Conservation (phyloP, 2,797 vertebrate species). For the Varecia variegata region DNA sequence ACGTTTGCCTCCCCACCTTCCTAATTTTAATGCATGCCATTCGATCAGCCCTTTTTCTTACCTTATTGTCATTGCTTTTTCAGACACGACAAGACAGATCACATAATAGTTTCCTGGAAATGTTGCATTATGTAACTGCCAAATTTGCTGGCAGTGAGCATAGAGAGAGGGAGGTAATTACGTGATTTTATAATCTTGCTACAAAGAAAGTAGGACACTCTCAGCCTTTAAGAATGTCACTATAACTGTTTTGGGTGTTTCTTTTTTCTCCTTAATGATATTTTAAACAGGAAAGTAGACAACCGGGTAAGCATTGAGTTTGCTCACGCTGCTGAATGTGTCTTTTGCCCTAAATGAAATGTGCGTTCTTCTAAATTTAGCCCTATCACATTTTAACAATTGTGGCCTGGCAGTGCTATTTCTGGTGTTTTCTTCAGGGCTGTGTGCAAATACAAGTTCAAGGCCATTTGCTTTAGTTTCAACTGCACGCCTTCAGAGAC, state of each 20-base stretch:
- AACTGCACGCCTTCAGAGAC: conserved; percentile 80
- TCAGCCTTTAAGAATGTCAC: conserved; percentile 64
- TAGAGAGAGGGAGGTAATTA: conserved; percentile 82
- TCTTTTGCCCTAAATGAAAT: conserved; percentile 79
- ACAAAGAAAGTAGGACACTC: conserved; percentile 87
- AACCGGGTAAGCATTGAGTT: conserved; percentile 70
- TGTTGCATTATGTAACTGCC: conserved; percentile 90
- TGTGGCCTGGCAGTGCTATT: conserved; percentile 83
- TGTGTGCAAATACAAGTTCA: conserved; percentile 79
- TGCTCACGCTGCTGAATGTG: conserved; percentile 71
- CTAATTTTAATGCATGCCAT: conserved; percentile 24
- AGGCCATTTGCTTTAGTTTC: conserved; percentile 82
- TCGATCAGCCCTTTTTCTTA: conserved; percentile 42
- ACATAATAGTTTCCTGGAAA: conserved; percentile 86
- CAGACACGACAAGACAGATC: conserved; percentile 76
- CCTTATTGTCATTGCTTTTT: conserved; percentile 77
- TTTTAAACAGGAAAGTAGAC: conserved; percentile 79
- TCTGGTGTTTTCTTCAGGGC: conserved; percentile 83
- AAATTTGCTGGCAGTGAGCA: conserved; percentile 83
- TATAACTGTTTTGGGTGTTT: conserved; percentile 45
- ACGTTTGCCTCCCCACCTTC: conserved; percentile 32
- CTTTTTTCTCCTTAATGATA: conserved; percentile 43
- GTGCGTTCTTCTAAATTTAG: conserved; percentile 84
- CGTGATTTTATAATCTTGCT: conserved; percentile 87
- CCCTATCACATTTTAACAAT: conserved; percentile 81